Evolutionary conservation across 2,797 vertebrate genomes (phyloP).

Genomic region (Clarias platycephalus): DNA sequence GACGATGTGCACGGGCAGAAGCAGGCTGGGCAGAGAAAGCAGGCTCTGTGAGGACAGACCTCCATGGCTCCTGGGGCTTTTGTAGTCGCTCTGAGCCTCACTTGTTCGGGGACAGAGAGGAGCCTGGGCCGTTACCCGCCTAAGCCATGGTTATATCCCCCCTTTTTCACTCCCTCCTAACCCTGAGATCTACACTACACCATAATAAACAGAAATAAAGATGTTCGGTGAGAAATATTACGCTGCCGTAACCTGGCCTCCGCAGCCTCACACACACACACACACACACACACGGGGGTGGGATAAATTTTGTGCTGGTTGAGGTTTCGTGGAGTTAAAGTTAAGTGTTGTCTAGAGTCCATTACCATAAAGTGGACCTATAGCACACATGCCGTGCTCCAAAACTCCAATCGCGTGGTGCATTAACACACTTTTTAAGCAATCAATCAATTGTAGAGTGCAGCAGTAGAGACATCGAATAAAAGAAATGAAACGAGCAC

Average conservation of each 20-base stretch:
- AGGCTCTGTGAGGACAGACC: conserved; percentile 87
- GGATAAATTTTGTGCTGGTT: no score
- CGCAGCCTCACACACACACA: background rate
- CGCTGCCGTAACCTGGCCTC: background rate
- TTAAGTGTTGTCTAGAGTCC: background rate
- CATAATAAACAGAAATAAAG: background rate
- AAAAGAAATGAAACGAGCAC: background rate
- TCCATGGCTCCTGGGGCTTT: conserved; percentile 75
- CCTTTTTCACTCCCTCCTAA: background rate
- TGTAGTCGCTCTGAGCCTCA: conserved; percentile 49
- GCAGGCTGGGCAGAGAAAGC: conserved; percentile 79
- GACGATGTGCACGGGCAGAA: conserved; percentile 61
- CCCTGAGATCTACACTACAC: conserved; percentile 12
- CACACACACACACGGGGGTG: background rate
- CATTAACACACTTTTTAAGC: conserved; percentile 15
- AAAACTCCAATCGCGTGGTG: background rate
- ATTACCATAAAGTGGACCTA: background rate
- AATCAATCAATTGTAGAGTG: background rate
- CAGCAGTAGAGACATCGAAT: background rate
- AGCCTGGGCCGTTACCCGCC: conserved; percentile 36
- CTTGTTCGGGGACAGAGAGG: conserved; percentile 28
- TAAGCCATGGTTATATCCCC: conserved; percentile 61
- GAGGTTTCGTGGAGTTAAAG: no score
- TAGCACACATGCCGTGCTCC: background rate
- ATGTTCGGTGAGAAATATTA: background rate